A percentile compares a stretch with the other conserved stretches of the same genome.
Evolutionary conservation across 2,888 invertebrate species (phyloP).

Genomic region (Halictus ligatus): DNA sequence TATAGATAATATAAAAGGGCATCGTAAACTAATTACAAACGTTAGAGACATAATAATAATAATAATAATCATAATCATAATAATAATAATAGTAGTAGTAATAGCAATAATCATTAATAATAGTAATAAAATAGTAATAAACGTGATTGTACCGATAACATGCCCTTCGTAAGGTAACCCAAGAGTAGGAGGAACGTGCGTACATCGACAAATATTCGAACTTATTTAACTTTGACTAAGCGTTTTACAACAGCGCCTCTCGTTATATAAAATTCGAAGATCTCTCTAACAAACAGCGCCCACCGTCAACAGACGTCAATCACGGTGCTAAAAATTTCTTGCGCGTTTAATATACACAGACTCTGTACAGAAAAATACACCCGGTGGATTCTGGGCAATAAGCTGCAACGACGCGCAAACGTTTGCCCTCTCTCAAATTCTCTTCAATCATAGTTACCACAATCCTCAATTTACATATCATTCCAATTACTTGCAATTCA

Average conservation of each 20-base stretch:
- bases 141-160: slow-evolving; percentile 60
- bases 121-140: slow-evolving; percentile 53
- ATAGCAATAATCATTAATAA: slow-evolving; percentile 44
- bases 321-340: slow-evolving; percentile 40
- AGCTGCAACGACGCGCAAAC: neutral
- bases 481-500: neutral
- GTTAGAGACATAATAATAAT: slow-evolving; percentile 49
- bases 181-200: slow-evolving; percentile 66
- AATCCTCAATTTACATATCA: neutral
- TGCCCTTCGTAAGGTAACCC: slow-evolving; percentile 68
- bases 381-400: slow-evolving; percentile 35
- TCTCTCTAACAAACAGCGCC: slow-evolving; percentile 54
- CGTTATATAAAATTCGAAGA: slow-evolving; percentile 69
- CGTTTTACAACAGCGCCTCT: slow-evolving; percentile 53
- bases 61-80: slow-evolving; percentile 44
- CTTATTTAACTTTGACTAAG: slow-evolving; percentile 66
- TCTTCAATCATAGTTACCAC: neutral
- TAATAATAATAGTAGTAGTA: slow-evolving; percentile 50
- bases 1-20: slow-evolving; percentile 63
- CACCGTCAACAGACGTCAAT: slow-evolving; percentile 34
- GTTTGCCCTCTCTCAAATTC: neutral
- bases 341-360: slow-evolving; percentile 49
- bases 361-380: slow-evolving; percentile 52
- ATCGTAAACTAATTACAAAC: slow-evolving; percentile 54
- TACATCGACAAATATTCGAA: slow-evolving; percentile 57